These are phyloP conservation scores for Halichondria panicea DNA, from an alignment of 37 sponge, comb jelly and placozoan species.

Conservation along the genomic window DNA sequence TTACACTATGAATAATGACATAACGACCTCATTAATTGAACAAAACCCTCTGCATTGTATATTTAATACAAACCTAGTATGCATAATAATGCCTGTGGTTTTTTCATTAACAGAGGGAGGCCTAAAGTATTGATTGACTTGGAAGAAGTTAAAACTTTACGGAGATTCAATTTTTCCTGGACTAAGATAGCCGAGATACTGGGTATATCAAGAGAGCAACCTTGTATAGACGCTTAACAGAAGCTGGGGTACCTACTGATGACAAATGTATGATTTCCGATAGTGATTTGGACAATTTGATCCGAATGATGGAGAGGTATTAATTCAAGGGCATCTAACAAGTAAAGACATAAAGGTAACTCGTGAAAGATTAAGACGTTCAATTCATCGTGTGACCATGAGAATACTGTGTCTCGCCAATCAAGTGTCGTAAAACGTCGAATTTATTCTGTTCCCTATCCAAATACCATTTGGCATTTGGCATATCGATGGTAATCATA, in stretches of 20 bases:
- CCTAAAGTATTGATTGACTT: too few species aligned
- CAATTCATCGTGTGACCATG: conserved; percentile 59
- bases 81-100: too few species aligned
- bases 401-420: conserved; percentile 4
- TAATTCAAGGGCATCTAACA: conserved; percentile 14
- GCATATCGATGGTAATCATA: conserved; percentile 59
- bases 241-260: conserved; percentile 1
- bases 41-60: too few species aligned
- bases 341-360: conserved; percentile 12
- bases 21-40: too few species aligned
- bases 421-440: conserved; percentile 18
- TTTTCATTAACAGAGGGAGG: too few species aligned
- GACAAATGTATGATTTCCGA: background rate
- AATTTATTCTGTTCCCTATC: conserved; percentile 14
- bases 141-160: background rate
- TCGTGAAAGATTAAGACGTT: conserved; percentile 9
- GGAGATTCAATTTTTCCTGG: background rate
- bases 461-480: conserved; percentile 28
- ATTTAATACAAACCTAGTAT: too few species aligned
- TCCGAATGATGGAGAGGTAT: conserved; percentile 49
- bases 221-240: conserved; percentile 8
- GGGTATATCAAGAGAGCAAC: conserved; percentile 15
- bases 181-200: conserved; percentile 12
- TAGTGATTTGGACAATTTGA: background rate
- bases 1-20: too few species aligned